Base-by-base conservation (phyloP, 2,113 vertebrate species). In the Casuarius casuarius region DNA sequence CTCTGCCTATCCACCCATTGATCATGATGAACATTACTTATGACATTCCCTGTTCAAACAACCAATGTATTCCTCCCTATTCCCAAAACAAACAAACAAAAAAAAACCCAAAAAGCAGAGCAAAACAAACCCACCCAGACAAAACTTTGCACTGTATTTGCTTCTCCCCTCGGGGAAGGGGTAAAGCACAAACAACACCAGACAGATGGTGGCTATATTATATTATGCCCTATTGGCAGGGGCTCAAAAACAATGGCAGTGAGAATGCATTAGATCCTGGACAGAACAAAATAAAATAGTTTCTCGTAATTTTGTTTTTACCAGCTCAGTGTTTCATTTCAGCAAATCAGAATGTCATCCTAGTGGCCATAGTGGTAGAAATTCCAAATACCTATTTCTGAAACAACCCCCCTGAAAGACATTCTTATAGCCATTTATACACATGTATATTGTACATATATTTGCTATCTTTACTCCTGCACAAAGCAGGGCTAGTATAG, bases 161-260 rank as follows among this genome's bases (percentile, higher is more conserved):
- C 25, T 49, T 63, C 16, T 83, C 14, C 77, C 23, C 46, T 38
- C 38, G 72, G 75, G 90, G 66, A 87, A 80, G 83, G 33, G 49
- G 52, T 88, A 80, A 90, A 77, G 31, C 54, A 86, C 61, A 90
- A 91, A 67, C 42, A 90, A 3, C 90, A 38, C 63, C 7, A 84
- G 79, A 68, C 90, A 96, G 93, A 94, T 78, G 87, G 89, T 77
- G 95, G 70, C 61, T 92, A 56, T 51, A n/a, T 38, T 91, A 31
- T 63, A 91, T 94, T 95, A 81, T 96, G 84, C 84, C 68, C 65
- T 78, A 2, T 46, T 93, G 86, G 54, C 94, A 94, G 42, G 33
- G 42, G 11, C 76, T 94, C 79, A 94, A 67, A 86, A 90, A 28
- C 54, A 92, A 77, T 63, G 49, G 13, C 67, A 67, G 17, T 59